These are phyloP conservation scores for Danio tinwini DNA, from an alignment of 2,797 vertebrate species.

Conservation along the genomic window DNA sequence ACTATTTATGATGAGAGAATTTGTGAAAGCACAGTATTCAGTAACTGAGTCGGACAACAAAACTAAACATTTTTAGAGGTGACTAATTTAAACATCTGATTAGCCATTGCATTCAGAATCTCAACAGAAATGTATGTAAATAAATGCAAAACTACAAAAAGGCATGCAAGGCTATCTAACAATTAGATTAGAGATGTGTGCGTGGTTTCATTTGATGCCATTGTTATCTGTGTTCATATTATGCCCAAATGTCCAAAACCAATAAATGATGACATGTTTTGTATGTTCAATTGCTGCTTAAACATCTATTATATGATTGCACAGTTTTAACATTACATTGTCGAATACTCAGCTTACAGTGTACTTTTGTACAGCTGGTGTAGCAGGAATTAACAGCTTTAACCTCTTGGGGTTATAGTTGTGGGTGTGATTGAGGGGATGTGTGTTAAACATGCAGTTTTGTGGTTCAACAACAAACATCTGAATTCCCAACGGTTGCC, in stretches of 20 bases:
- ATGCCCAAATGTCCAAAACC: background rate
- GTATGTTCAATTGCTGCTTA: background rate
- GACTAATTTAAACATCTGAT: too few relatives aligned
- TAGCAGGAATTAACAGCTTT: conserved; percentile 46
- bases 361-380: conserved; percentile 37
- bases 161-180: too few relatives aligned
- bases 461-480: conserved; percentile 36
- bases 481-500: conserved; percentile 25
- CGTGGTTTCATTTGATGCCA: too few relatives aligned
- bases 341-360: conserved; percentile 5
- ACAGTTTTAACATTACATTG: background rate
- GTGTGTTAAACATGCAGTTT: conserved; percentile 29
- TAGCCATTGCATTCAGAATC: too few relatives aligned
- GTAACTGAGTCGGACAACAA: too few relatives aligned
- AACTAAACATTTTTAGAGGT: too few relatives aligned
- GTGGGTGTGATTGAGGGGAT: conserved; percentile 10
- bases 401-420: conserved; percentile 23
- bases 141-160: too few relatives aligned
- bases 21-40: too few relatives aligned
- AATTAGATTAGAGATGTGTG: too few relatives aligned
- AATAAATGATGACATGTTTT: background rate
- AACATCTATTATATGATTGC: background rate
- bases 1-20: too few relatives aligned
- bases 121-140: too few relatives aligned
- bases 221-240: background rate